Percentiles rank a stretch among this genome's conserved stretches.
Conservation (phyloP, 2,797 vertebrate species). For the Molossus alvarezi region DNA sequence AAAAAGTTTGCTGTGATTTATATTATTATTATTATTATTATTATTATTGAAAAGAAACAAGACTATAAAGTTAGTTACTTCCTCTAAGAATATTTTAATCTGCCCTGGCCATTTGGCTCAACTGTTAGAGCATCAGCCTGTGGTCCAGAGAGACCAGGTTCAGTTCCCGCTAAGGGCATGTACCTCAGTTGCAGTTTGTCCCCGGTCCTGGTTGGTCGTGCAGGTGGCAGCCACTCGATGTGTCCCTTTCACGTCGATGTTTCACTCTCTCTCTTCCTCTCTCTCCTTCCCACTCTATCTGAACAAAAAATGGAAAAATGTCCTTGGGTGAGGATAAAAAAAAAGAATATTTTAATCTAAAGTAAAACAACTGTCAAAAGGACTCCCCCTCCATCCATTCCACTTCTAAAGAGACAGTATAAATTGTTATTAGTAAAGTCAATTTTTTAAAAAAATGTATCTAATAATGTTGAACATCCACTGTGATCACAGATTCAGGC, state of each 20-base stretch:
- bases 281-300: too few species aligned
- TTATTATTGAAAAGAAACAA: constrained; percentile 51
- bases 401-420: constrained; percentile 19
- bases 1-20: constrained; percentile 63
- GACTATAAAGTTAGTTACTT: constrained; percentile 7
- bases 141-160: too few species aligned
- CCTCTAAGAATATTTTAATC: constrained; percentile 36
- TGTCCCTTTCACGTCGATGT: too few species aligned
- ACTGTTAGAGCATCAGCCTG: too few species aligned
- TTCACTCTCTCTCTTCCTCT: too few species aligned
- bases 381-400: neutral
- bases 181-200: too few species aligned
- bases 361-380: constrained; percentile 61
- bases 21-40: neutral
- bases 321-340: too few species aligned
- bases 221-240: too few species aligned
- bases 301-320: too few species aligned
- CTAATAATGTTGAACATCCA: constrained; percentile 44
- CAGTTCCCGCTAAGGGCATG: too few species aligned
- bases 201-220: too few species aligned
- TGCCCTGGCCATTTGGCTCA: too few species aligned
- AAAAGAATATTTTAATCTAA: constrained; percentile 63
- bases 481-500: constrained; percentile 49
- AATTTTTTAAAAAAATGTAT: neutral
- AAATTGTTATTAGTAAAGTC: neutral